These are phyloP conservation scores for Agrilus biguttatus DNA, from an alignment of 2,888 invertebrate species.

Conservation along the genomic window DNA sequence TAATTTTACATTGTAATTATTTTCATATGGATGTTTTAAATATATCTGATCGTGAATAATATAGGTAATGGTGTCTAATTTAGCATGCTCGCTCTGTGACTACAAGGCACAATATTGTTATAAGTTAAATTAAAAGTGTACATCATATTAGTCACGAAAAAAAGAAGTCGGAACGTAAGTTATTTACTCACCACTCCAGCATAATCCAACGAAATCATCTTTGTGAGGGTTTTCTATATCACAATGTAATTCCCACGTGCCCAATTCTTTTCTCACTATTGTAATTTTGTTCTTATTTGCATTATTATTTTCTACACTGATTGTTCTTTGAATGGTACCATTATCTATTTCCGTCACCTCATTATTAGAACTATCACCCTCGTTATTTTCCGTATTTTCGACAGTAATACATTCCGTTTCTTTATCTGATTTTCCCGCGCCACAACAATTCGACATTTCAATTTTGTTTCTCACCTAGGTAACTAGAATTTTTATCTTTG, in stretches of 20 bases:
- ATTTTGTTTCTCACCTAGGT: background rate
- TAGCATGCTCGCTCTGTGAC: too few relatives aligned
- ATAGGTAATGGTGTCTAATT: too few relatives aligned
- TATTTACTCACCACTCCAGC: slow-evolving; percentile 36
- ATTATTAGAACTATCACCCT: slow-evolving; percentile 9
- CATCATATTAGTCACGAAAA: background rate
- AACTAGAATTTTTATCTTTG: background rate
- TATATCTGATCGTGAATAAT: too few relatives aligned
- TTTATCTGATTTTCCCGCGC: background rate
- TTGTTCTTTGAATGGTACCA: slow-evolving; percentile 2
- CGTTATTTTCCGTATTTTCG: slow-evolving; percentile 3
- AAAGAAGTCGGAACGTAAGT: slow-evolving; percentile 5
- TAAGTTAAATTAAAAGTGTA: too few relatives aligned
- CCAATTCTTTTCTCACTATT: slow-evolving; percentile 21
- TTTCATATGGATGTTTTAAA: too few relatives aligned
- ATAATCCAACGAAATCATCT: slow-evolving; percentile 42
- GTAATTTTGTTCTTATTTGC: slow-evolving; percentile 13
- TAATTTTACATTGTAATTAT: too few relatives aligned
- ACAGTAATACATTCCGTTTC: slow-evolving; percentile 4
- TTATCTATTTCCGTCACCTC: slow-evolving; percentile 12
- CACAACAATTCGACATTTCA: background rate
- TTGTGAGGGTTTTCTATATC: slow-evolving; percentile 28
- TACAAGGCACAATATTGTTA: too few relatives aligned
- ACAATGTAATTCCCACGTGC: slow-evolving; percentile 33
- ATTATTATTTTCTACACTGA: slow-evolving; percentile 4